Evolutionary conservation across 2,797 vertebrate genomes (phyloP), one percentile per base, ranked within the genome.

Genomic region (Spheniscus humboldti): DNA sequence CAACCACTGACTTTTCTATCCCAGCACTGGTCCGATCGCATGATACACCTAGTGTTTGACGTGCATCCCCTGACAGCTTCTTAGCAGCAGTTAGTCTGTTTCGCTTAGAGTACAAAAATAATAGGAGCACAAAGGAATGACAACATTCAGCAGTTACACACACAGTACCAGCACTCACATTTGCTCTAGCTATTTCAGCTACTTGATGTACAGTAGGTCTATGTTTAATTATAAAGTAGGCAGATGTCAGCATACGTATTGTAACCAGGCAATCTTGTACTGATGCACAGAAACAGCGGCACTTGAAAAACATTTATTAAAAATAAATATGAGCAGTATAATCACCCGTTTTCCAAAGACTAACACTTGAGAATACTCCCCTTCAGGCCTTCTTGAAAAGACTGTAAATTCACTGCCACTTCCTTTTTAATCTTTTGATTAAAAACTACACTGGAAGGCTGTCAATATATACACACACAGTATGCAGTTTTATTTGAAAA

Each of bases 11-110:
- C 97, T 98, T 97, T 96, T 97, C 97, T 96, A 97, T 96, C 94
- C 96, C 87, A 92, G 97, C 97, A 85, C 98, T 97, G 98, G 97
- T 98, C 97, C 63, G 89, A 96, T 91, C 59, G 81, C 94, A 98
- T 96, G 98, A 98, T 97, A 97, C 90, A 97, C 97, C 96, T 77
- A 68, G 95, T 85, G 96, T 97, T 95, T 98, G 97, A 98, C 97
- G 96, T 19, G 76, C 92, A 92, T 96, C 92, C 96, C 96, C 92
- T 95, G 97, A 97, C 95, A 97, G 97, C 92, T 96, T 93, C 96
- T 90, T 85, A 97, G 95, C 96, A 97, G 96, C 94, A 95, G 67
- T 97, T 92, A 89, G 96, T 97, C 97, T 95, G 43, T 94, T 97
- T 96, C 94, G 94, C 96, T 98, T 96, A 97, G 93, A 71, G 93